phyloP scores from a whole-genome alignment of 1,140 invertebrate species.

The Drosophila ananassae region DNA sequence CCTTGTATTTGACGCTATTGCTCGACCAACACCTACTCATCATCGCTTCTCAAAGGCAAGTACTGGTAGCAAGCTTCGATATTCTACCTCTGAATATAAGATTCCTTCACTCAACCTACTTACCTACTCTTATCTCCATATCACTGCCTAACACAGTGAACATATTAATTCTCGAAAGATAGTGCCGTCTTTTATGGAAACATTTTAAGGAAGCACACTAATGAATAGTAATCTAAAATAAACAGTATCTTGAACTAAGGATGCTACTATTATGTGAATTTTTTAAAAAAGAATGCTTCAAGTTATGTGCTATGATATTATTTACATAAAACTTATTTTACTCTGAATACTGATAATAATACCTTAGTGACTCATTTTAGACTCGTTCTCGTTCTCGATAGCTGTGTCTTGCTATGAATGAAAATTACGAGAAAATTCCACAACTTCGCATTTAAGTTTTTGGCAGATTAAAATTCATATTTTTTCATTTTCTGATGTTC shows the following conservation, averaged over 20 bases:
- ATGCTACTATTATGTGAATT: neutral
- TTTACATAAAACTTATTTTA: no score
- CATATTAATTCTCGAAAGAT: slow-evolving; percentile 21
- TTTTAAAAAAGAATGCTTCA: no score
- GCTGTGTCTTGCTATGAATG: no score
- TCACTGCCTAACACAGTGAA: slow-evolving; percentile 10
- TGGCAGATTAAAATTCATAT: no score
- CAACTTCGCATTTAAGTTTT: no score
- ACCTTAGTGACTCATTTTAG: no score
- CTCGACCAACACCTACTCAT: slow-evolving; percentile 34
- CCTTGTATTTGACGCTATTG: neutral
- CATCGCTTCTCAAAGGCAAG: slow-evolving; percentile 10
- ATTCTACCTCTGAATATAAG: slow-evolving; percentile 17
- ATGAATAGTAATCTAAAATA: neutral
- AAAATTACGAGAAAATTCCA: no score
- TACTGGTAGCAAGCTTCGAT: neutral
- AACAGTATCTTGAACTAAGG: neutral
- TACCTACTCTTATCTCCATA: slow-evolving; percentile 23
- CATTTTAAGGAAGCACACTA: neutral
- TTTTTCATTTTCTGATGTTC: no score
- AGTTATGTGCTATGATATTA: no score
- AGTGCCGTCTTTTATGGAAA: neutral
- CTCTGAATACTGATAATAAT: no score
- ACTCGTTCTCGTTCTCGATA: no score
- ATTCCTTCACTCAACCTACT: slow-evolving; percentile 20